Conservation (phyloP, 1,140 invertebrate genomes). For the Pseudomyrmex dendroicus region DNA sequence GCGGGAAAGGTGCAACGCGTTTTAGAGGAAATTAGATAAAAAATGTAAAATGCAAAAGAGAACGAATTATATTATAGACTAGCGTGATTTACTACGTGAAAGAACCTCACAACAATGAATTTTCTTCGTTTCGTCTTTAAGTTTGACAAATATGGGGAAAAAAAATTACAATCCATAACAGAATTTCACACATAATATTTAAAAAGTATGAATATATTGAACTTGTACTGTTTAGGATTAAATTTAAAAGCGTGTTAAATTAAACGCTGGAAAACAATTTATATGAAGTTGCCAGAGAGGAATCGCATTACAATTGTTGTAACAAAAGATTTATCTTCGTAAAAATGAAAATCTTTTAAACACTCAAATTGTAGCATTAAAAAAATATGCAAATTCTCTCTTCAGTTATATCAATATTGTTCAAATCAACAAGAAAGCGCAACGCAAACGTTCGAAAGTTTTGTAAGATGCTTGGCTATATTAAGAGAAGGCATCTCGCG, state of each 20-base stretch:
- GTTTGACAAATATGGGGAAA: constrained; percentile 24
- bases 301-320: constrained; percentile 25
- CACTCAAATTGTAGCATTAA: too few species aligned
- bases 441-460: background rate
- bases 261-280: constrained; percentile 25
- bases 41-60: constrained; percentile 55
- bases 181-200: constrained; percentile 18
- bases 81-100: constrained; percentile 40
- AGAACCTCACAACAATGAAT: constrained; percentile 19
- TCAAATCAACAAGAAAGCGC: constrained; percentile 7
- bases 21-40: constrained; percentile 60
- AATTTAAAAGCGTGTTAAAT: constrained; percentile 32
- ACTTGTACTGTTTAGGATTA: constrained; percentile 59
- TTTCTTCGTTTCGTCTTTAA: constrained; percentile 41
- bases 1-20: constrained; percentile 58
- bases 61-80: constrained; percentile 50
- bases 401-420: constrained; percentile 25
- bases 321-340: constrained; percentile 16
- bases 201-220: constrained; percentile 36
- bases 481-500: constrained; percentile 14
- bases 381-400: background rate
- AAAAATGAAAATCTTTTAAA: constrained; percentile 9
- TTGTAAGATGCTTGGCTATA: constrained; percentile 8
- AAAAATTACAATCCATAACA: constrained; percentile 27
- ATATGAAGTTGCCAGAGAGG: constrained; percentile 11